Evolutionary conservation across 2,113 vertebrate genomes (phyloP).

Genomic region (Climacteris rufus): DNA sequence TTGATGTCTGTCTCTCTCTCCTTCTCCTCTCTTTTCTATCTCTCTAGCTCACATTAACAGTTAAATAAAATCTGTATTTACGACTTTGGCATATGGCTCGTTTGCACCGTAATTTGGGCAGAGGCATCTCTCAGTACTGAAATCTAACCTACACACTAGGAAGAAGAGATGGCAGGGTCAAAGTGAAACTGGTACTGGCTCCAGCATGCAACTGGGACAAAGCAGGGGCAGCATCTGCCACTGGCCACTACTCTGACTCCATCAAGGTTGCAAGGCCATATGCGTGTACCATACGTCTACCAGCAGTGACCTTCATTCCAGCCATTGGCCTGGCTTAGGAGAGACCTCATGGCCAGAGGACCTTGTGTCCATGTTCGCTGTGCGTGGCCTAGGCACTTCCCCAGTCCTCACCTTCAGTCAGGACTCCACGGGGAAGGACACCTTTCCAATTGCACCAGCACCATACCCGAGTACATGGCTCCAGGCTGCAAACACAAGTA

Average conservation of each 20-base stretch:
- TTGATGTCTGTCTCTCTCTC: neutral
- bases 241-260: neutral
- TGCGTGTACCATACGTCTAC: neutral
- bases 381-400: neutral
- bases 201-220: rapidly evolving
- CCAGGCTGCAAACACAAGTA: neutral
- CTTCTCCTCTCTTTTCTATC: neutral
- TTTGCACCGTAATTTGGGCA: too few relatives aligned
- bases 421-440: neutral
- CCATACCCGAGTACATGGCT: rapidly evolving
- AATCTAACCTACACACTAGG: neutral
- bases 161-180: neutral
- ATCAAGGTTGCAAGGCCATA: neutral
- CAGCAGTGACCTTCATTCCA: neutral
- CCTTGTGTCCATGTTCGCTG: rapidly evolving
- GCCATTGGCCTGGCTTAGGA: neutral
- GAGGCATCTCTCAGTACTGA: neutral
- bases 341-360: neutral
- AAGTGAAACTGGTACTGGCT: neutral
- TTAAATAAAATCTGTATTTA: neutral
- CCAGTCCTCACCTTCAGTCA: neutral
- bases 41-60: neutral
- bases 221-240: neutral
- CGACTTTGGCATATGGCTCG: neutral
- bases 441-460: neutral